Evolutionary conservation across 1,140 invertebrate species (phyloP).

Genomic region (Caenorhabditis latens): DNA sequence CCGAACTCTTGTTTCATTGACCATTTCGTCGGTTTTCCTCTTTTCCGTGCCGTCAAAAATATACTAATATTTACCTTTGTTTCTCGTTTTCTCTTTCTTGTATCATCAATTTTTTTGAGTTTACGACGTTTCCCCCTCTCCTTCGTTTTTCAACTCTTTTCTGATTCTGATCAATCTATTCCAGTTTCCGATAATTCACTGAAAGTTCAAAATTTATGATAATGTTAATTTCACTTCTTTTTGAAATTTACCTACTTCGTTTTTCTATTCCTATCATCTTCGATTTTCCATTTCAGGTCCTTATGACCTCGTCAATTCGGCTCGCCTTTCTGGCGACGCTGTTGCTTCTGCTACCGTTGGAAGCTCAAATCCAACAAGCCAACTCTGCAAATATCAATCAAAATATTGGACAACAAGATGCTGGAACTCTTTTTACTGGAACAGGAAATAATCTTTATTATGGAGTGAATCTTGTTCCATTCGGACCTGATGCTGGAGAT

Average conservation of each 20-base stretch:
- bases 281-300: not conserved
- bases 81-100: slow-evolving; percentile 5
- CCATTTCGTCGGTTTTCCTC: not conserved
- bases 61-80: slow-evolving; percentile 47
- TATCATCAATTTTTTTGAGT: not conserved
- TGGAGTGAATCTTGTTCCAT: slow-evolving; percentile 75
- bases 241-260: not conserved
- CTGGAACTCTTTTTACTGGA: slow-evolving; percentile 63
- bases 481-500: slow-evolving; percentile 76
- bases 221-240: not conserved
- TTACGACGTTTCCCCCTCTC: not conserved
- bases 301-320: slow-evolving; percentile 29
- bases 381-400: slow-evolving; percentile 57
- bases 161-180: not conserved
- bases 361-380: slow-evolving; percentile 45
- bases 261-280: not conserved
- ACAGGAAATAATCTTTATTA: slow-evolving; percentile 64
- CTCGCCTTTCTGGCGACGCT: slow-evolving; percentile 40
- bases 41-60: slow-evolving; percentile 37
- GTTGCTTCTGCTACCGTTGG: slow-evolving; percentile 53
- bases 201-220: not conserved
- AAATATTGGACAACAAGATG: slow-evolving; percentile 52
- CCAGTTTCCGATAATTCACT: slow-evolving; percentile 14
- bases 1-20: slow-evolving; percentile 32
- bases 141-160: not conserved